Percentiles rank a stretch among this genome's conserved stretches.
phyloP scores from a whole-genome alignment of 2,797 vertebrate species.

The Tiaroga cobitis region DNA sequence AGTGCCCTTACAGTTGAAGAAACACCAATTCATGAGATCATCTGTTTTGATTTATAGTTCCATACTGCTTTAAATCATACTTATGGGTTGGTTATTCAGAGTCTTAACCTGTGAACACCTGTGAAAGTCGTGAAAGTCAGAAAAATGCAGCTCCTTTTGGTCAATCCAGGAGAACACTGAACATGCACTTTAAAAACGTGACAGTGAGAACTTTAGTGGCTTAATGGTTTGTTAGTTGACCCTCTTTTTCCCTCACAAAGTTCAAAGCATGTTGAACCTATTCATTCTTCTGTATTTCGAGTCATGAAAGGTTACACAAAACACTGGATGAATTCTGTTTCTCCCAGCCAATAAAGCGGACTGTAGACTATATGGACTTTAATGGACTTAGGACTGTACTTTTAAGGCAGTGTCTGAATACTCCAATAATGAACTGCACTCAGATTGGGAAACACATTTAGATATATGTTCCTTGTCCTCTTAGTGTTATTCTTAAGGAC shows the following conservation, averaged over 20 bases:
- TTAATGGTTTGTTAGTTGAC: slow-evolving; percentile 11
- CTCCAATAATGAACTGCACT: neutral
- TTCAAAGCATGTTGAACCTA: neutral
- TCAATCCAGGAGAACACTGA: neutral
- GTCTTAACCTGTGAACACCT: slow-evolving; percentile 1
- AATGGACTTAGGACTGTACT: neutral
- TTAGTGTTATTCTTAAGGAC: slow-evolving; percentile 16
- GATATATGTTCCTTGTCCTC: slow-evolving; percentile 2
- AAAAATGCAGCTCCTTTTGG: neutral
- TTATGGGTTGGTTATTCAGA: slow-evolving; percentile 8
- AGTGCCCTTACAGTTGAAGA: neutral
- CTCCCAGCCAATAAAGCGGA: neutral
- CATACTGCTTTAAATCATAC: slow-evolving; percentile 16
- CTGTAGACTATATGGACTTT: no score
- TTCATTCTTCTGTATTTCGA: neutral
- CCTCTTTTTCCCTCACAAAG: neutral
- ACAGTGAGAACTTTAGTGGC: neutral
- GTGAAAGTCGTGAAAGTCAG: neutral
- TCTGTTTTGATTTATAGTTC: neutral
- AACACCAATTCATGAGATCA: neutral
- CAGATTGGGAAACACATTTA: slow-evolving; percentile 9
- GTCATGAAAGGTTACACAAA: neutral
- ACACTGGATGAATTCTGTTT: neutral
- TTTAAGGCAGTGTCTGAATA: slow-evolving; percentile 35
- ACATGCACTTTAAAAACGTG: slow-evolving; percentile 4